Conservation (phyloP, 2,888 invertebrate species). For the Carcina quercana region DNA sequence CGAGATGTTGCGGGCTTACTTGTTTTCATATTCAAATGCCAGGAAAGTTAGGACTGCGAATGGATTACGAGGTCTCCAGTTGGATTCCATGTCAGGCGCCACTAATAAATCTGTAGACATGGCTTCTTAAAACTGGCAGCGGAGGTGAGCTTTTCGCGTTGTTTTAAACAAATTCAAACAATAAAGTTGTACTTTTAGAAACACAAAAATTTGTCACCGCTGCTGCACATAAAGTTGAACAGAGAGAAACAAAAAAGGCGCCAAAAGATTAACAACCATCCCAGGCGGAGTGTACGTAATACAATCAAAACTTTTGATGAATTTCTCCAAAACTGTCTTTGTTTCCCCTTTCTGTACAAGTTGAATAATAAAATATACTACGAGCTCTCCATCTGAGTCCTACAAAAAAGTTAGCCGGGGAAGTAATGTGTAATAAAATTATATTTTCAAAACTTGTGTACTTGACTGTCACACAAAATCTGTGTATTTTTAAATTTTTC, state of each 20-base stretch:
- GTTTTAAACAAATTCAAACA: slow-evolving; percentile 7
- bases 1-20: not conserved
- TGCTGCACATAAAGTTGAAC: slow-evolving; percentile 25
- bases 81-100: not conserved
- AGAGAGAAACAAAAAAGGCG: slow-evolving; percentile 32
- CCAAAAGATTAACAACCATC: slow-evolving; percentile 55
- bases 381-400: slow-evolving; percentile 37
- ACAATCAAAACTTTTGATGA: slow-evolving; percentile 72
- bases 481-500: too few species aligned
- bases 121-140: not conserved
- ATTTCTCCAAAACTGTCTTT: slow-evolving; percentile 63
- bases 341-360: slow-evolving; percentile 60
- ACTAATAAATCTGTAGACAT: not conserved
- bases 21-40: not conserved
- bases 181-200: too few species aligned
- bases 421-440: slow-evolving; percentile 30
- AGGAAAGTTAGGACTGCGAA: not conserved
- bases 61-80: not conserved
- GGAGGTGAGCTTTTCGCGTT: too few species aligned
- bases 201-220: slow-evolving; percentile 21
- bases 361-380: slow-evolving; percentile 58
- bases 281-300: slow-evolving; percentile 51
- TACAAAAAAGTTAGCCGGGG: slow-evolving; percentile 33
- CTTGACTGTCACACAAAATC: too few species aligned
- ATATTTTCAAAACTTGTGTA: slow-evolving; percentile 21